Conservation (phyloP, 2,888 invertebrate genomes). For the Drosophila melanosoma region DNA sequence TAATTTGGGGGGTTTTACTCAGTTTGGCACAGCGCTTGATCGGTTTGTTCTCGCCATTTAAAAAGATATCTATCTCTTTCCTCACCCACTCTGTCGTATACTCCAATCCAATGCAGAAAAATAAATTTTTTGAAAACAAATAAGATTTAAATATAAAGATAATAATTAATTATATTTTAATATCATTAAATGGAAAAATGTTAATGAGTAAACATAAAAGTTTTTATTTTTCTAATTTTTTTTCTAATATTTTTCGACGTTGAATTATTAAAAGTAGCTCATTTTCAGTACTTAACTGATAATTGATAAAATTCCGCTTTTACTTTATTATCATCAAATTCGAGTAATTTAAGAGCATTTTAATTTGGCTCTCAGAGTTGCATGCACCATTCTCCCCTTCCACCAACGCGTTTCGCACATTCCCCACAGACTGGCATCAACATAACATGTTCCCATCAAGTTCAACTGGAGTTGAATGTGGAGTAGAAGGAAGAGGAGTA, state of each 20-base stretch:
- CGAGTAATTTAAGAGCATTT: not conserved
- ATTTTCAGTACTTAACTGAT: not conserved
- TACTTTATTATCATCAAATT: not conserved
- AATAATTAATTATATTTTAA: too few relatives aligned
- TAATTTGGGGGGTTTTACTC: not conserved
- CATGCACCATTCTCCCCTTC: not conserved
- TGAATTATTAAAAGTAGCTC: not conserved
- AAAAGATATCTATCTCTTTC: too few relatives aligned
- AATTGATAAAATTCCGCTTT: not conserved
- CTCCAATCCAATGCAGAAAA: too few relatives aligned
- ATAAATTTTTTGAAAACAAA: too few relatives aligned
- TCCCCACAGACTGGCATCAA: constrained; percentile 2
- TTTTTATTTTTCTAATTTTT: too few relatives aligned
- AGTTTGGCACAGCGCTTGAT: not conserved
- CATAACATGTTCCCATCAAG: constrained; percentile 62
- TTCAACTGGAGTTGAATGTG: constrained; percentile 13
- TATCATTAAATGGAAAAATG: too few relatives aligned
- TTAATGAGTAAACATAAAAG: too few relatives aligned
- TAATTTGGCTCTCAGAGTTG: not conserved
- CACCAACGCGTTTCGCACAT: not conserved
- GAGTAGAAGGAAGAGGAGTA: not conserved
- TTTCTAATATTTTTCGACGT: too few relatives aligned
- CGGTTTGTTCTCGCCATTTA: not conserved
- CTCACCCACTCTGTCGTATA: too few relatives aligned
- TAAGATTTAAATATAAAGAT: too few relatives aligned